Evolutionary conservation across 2,113 vertebrate genomes (phyloP), one percentile per base, ranked within the genome.

Genomic region (Mola mola): DNA sequence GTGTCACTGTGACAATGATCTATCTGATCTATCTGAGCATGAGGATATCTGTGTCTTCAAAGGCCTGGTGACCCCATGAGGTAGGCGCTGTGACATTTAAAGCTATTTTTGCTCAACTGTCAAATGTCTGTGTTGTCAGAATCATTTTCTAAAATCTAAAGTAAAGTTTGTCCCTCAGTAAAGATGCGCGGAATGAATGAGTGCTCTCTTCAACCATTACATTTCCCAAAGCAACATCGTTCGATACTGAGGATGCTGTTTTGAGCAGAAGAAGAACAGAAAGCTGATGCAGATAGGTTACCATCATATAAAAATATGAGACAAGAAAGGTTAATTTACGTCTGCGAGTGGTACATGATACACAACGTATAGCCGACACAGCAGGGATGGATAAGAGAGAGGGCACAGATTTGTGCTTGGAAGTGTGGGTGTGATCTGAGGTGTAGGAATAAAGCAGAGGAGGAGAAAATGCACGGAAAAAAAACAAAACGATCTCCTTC

Each of bases 11-110:
- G 72, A 92, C 87, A 2, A 92, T 94, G 90, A 86, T 63, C 9
- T 93, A 93, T 57, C 72, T 93, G 0, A n/a, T n/a, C n/a, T n/a
- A n/a, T 88, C 13, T 91, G 92, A 59, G 93, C 92, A 8, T n/a
- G 90, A 93, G 67, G 93, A 92, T 47, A 72, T 94, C 41, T 91
- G 92, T 20, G 92, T 94, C 53, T 94, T 91, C 76, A 93, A 91
- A 73, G 92, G 88, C 25, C 65, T 81, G 25, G 60, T 93, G 21
- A 76, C 66, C 44, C 81, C 87, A 41, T 90, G 92, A 89, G 93
- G 93, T 93, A 88, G 17, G 78, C 33, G 26, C 20, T 38, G 21
- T 20, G 46, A 40, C 24, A 28, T 37, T 5, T 17, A 9, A 17
- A 29, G n/a, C 12, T 22, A 6, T 11, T 6, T 59, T 25, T 13